These are phyloP conservation scores for Ecliptopera silaceata DNA, from an alignment of 2,888 invertebrate species.

Conservation along the genomic window DNA sequence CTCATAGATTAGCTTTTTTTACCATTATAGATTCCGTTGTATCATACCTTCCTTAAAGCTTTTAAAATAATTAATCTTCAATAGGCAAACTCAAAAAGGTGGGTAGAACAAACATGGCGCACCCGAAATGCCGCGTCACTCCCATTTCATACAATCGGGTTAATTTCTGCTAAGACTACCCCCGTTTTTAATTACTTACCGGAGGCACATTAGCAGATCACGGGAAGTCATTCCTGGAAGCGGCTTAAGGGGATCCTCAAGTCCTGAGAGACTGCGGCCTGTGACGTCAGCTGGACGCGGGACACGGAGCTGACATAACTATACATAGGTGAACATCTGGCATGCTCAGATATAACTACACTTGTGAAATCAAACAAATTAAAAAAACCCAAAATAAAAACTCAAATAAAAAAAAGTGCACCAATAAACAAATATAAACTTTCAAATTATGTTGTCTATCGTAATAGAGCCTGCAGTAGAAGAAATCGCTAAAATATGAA, in stretches of 20 bases:
- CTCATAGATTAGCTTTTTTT: no score
- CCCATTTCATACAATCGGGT: constrained; percentile 14
- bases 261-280: neutral
- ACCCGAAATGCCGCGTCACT: constrained; percentile 1
- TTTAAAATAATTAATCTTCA: no score
- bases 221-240: constrained; percentile 41
- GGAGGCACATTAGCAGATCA: constrained; percentile 37
- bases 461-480: no score
- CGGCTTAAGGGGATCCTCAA: constrained; percentile 37
- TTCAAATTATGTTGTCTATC: no score
- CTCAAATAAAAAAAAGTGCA: no score
- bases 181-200: constrained; percentile 30
- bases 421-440: no score
- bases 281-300: constrained; percentile 4
- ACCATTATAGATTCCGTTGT: no score
- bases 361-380: no score
- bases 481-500: no score
- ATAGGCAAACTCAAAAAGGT: neutral
- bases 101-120: neutral
- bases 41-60: no score
- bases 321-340: neutral
- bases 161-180: constrained; percentile 17
- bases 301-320: neutral
- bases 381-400: no score
- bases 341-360: neutral